These are phyloP conservation scores for Notodonta dromedarius DNA, from an alignment of 2,888 invertebrate species.

Conservation along the genomic window DNA sequence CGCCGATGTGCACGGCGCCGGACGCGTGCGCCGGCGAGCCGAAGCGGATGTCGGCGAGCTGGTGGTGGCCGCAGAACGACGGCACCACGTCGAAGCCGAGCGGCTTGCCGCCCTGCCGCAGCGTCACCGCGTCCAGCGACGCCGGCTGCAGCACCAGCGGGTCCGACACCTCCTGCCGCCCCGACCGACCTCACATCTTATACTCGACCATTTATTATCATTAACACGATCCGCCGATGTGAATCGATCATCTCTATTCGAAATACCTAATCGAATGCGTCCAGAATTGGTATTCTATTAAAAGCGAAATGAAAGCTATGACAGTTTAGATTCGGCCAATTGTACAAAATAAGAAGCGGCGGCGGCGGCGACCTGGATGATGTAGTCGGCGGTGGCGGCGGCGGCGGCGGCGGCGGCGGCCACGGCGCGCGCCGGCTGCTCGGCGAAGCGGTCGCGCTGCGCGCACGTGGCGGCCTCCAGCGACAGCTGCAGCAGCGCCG, in stretches of 20 bases:
- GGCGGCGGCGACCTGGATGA: conserved; percentile 87
- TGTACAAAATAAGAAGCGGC: too few species aligned
- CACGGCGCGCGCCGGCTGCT: conserved; percentile 92
- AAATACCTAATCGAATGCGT: too few species aligned
- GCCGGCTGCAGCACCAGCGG: conserved; percentile 96
- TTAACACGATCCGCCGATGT: too few species aligned
- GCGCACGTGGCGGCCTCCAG: conserved; percentile 95
- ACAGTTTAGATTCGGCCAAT: too few species aligned
- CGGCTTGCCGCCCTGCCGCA: conserved; percentile 94
- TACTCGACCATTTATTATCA: not conserved
- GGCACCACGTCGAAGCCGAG: conserved; percentile 95
- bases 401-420: conserved; percentile 89
- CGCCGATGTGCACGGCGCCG: conserved; percentile 96
- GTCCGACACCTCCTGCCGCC: conserved; percentile 89
- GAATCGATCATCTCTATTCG: too few species aligned
- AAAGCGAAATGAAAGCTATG: too few species aligned
- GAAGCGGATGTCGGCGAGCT: conserved; percentile 95
- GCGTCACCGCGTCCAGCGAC: conserved; percentile 93
- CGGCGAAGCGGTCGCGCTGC: conserved; percentile 95
- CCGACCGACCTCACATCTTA: too few species aligned
- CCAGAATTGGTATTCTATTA: too few species aligned
- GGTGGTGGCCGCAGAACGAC: conserved; percentile 89
- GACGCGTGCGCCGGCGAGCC: conserved; percentile 96
- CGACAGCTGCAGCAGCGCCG: conserved; percentile 90
- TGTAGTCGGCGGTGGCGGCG: conserved; percentile 91